These are phyloP conservation scores for Oreortyx pictus DNA, from an alignment of 2,797 vertebrate genomes.

Conservation along the genomic window DNA sequence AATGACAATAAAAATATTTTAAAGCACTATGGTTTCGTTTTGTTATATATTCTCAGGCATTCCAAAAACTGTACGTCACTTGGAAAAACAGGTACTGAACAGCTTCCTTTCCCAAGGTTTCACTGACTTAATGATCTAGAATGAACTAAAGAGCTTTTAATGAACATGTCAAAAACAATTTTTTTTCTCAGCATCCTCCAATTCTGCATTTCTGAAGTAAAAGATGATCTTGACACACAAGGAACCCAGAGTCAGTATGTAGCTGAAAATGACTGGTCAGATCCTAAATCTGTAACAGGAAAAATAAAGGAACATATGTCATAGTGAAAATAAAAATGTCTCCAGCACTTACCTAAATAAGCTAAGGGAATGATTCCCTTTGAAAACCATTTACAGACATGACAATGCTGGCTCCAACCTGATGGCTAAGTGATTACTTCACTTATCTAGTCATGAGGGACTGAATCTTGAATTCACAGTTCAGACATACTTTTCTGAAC, in stretches of 20 bases:
- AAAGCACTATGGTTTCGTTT: neutral
- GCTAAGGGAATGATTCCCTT: neutral
- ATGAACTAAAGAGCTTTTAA: neutral
- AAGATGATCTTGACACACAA: neutral
- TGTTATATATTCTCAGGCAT: neutral
- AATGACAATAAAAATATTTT: neutral
- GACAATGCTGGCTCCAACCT: neutral
- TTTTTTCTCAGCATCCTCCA: neutral
- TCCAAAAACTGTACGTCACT: neutral
- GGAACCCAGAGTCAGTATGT: neutral
- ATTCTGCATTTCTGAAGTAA: neutral
- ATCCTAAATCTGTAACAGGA: neutral
- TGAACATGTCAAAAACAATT: neutral
- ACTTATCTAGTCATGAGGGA: neutral
- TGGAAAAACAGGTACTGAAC: neutral
- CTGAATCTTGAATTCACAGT: slow-evolving; percentile 6
- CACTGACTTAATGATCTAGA: neutral
- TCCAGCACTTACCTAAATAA: neutral
- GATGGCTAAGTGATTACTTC: slow-evolving; percentile 6
- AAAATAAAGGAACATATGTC: neutral
- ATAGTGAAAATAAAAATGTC: neutral
- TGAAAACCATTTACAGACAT: neutral
- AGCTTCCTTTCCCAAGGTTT: neutral
- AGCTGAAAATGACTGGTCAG: slow-evolving; percentile 2
- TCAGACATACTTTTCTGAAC: neutral